Evolutionary conservation across 2,113 vertebrate genomes (phyloP).

Genomic region (Papio anubis): DNA sequence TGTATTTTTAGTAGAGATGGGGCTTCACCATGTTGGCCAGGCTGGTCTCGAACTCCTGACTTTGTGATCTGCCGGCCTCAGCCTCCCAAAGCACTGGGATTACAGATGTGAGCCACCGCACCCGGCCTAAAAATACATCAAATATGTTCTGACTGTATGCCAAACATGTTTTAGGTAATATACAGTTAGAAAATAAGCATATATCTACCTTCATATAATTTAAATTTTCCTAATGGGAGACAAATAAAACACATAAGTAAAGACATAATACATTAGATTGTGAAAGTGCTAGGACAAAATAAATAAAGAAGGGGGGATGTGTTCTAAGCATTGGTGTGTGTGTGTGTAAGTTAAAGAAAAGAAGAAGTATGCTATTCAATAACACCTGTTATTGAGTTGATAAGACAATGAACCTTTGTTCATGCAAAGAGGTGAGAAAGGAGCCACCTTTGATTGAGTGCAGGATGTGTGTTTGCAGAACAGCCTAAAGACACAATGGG

Average conservation of each 20-base stretch:
- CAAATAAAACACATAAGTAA: neutral
- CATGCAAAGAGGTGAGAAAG: neutral
- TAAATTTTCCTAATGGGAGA: neutral
- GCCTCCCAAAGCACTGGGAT: no score
- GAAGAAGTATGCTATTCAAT: no score
- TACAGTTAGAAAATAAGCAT: neutral
- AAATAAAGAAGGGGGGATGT: fast-evolving
- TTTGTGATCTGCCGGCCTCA: no score
- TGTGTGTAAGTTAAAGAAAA: no score
- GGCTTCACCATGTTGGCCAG: no score
- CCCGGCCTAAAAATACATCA: neutral
- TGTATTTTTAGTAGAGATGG: no score
- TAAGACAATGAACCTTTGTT: neutral
- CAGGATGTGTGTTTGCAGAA: neutral
- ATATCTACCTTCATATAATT: neutral
- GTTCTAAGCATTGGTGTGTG: fast-evolving
- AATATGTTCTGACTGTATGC: neutral
- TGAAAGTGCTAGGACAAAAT: neutral
- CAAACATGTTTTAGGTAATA: neutral
- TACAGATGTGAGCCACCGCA: no score
- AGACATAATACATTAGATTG: neutral
- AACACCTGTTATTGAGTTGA: neutral
- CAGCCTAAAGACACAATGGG: neutral
- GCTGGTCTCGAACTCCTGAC: no score
- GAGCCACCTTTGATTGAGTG: neutral